Evolutionary conservation across 1,140 invertebrate genomes (phyloP), one percentile per base, ranked within the genome.

Genomic region (Eupristina koningsbergeri): DNA sequence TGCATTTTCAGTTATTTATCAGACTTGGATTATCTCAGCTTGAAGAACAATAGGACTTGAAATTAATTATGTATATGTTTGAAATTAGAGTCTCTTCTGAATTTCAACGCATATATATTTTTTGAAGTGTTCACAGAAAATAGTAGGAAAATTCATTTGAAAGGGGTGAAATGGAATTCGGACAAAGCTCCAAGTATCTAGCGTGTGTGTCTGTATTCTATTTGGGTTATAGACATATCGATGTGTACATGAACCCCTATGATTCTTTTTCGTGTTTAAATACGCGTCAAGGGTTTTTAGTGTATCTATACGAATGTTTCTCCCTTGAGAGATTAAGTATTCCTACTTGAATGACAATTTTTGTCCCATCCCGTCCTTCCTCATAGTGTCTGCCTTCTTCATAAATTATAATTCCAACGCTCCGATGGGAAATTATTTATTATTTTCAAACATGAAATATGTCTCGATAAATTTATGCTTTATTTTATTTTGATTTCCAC

Each of bases 311-410:
- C 88, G 85, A 88, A 88, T 88, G 87, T 88, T 89, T 88, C 86
- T 85, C 87, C 88, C 89, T 88, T 81, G 87, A 86, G 81, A 89
- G 88, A 89, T 89, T 89, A 88, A 89, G 88, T 87, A 86, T 89
- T 87, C 74, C 78, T 82, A 82, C 77, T 84, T 83, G 61, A 84
- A 77, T 80, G 75, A 53, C 83, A 76, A 75, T 71, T 86, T 87
- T 85, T 88, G 85, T n/a, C n/a, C n/a, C n/a, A n/a, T n/a, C n/a
- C 64, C 83, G 34, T 50, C 26, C 26, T 58, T 58, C 53, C 53
- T 58, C 3, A 0, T 5, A 26, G 26, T 5, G 19, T 58, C 13
- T 7, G 11, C 53, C 1, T 26, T 13, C 26, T 22, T 26, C 5
- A 26, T 22, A 1, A 5, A 3, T 26, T 26, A 9, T 26, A 26